These are phyloP conservation scores for Danio aesculapii DNA, from an alignment of 2,797 vertebrate genomes.

Conservation along the genomic window DNA sequence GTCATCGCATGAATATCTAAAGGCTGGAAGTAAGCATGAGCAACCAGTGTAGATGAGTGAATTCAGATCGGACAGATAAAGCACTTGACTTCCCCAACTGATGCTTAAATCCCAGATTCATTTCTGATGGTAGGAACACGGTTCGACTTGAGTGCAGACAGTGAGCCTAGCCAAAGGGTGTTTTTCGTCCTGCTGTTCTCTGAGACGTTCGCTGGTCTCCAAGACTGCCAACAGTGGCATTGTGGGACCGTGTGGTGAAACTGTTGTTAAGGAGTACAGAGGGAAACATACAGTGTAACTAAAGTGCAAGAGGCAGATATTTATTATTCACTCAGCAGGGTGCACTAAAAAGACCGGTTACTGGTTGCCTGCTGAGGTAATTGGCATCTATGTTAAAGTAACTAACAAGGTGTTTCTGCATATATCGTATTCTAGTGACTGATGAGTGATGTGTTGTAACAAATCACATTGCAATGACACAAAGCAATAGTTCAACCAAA, in stretches of 20 bases:
- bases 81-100: constrained; percentile 35
- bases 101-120: constrained; percentile 29
- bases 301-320: constrained; percentile 55
- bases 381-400: constrained; percentile 58
- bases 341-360: constrained; percentile 52
- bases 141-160: constrained; percentile 45
- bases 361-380: constrained; percentile 56
- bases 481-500: no score
- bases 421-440: not conserved
- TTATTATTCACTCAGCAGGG: constrained; percentile 61
- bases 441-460: not conserved
- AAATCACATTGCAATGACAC: not conserved
- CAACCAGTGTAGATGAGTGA: constrained; percentile 21
- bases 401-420: constrained; percentile 48
- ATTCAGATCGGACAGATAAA: constrained; percentile 29
- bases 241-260: constrained; percentile 32
- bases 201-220: constrained; percentile 16
- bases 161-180: constrained; percentile 53
- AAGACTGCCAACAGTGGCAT: constrained; percentile 37
- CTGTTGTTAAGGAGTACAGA: constrained; percentile 27
- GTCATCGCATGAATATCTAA: constrained; percentile 49
- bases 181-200: constrained; percentile 47
- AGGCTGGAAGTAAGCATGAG: not conserved
- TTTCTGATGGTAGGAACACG: constrained; percentile 16
- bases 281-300: constrained; percentile 45